Conservation (phyloP, 2,888 invertebrate species). For the Falcaria lacertinaria region DNA sequence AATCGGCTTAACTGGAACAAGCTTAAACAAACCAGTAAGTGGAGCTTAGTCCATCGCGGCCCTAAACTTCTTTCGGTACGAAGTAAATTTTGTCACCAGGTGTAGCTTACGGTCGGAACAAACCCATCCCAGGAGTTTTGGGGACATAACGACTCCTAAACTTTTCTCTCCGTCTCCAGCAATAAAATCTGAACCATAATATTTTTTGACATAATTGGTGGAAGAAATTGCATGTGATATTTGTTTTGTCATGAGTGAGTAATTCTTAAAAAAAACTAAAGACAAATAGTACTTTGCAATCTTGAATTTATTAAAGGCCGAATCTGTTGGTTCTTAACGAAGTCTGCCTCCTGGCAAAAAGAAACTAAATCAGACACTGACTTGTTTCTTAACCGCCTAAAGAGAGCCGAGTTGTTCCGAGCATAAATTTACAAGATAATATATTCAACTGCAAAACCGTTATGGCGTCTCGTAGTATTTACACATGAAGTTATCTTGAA, state of each 20-base stretch:
- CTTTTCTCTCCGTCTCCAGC: slow-evolving; percentile 13
- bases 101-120: slow-evolving; percentile 20
- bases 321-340: too few relatives aligned
- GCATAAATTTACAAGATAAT: too few relatives aligned
- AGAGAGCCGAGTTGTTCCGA: too few relatives aligned
- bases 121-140: slow-evolving; percentile 22
- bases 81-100: slow-evolving; percentile 26
- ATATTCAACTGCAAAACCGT: too few relatives aligned
- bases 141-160: slow-evolving; percentile 25
- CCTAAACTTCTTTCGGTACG: slow-evolving; percentile 11
- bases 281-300: too few relatives aligned
- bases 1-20: not conserved
- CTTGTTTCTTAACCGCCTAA: too few relatives aligned
- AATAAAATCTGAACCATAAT: slow-evolving; percentile 8
- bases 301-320: too few relatives aligned
- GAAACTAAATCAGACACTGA: too few relatives aligned
- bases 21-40: slow-evolving; percentile 2
- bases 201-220: not conserved
- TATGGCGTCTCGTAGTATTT: too few relatives aligned
- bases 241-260: not conserved
- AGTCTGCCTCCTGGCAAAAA: too few relatives aligned
- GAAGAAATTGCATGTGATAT: not conserved
- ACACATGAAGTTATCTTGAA: too few relatives aligned
- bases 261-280: too few relatives aligned
- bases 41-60: not conserved